Evolutionary conservation across 2,888 invertebrate species (phyloP).

Genomic region (Cerceris ruficornis): DNA sequence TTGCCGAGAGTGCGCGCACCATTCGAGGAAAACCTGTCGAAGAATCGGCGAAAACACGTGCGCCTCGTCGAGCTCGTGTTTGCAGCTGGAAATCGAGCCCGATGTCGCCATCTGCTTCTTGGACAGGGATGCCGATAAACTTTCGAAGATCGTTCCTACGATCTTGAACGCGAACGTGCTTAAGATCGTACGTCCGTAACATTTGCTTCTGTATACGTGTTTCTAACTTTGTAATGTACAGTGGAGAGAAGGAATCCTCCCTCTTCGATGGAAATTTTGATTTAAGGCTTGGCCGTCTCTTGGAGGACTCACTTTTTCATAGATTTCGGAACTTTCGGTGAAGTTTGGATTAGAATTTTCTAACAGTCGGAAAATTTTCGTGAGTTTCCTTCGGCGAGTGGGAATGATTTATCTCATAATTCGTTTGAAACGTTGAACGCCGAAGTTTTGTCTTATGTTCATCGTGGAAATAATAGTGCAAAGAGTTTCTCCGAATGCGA

Average conservation of each 20-base stretch:
- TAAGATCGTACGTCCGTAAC: not conserved
- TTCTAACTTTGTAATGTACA: not conserved
- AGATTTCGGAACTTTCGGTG: not conserved
- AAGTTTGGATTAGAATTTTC: not conserved
- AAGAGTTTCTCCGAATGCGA: not conserved
- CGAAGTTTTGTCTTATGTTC: too few relatives aligned
- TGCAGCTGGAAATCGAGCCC: constrained; percentile 5
- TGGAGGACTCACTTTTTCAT: not conserved
- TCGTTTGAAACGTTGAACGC: too few relatives aligned
- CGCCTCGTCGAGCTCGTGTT: constrained; percentile 14
- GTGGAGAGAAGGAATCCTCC: not conserved
- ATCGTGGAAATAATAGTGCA: too few relatives aligned
- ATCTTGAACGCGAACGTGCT: constrained; percentile 31
- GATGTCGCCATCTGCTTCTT: constrained; percentile 34
- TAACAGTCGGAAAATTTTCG: not conserved
- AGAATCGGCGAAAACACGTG: constrained; percentile 53
- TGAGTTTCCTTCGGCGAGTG: not conserved
- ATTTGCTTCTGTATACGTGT: constrained; percentile 1
- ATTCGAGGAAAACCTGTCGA: constrained; percentile 32
- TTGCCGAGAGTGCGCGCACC: constrained; percentile 4
- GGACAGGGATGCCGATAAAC: constrained; percentile 36
- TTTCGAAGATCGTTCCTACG: constrained; percentile 47
- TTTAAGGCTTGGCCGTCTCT: not conserved
- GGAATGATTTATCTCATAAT: not conserved
- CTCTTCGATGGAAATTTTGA: not conserved